Percentiles rank a stretch among this genome's conserved stretches.
Conservation (phyloP, 2,888 invertebrate genomes). For the Microdon myrmicae region DNA sequence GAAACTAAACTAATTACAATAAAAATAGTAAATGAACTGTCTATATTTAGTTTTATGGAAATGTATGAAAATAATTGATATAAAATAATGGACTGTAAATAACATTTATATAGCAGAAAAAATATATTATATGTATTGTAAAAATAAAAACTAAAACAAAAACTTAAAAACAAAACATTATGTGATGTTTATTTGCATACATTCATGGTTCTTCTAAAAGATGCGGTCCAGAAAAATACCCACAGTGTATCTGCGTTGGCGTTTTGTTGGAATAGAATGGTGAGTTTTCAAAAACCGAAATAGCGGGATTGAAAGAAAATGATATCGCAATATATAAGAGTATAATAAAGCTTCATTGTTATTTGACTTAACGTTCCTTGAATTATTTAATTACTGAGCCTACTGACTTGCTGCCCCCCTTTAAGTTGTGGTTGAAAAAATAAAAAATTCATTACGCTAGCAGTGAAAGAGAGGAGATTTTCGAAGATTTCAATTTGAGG, state of each 20-base stretch:
- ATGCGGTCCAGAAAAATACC: slow-evolving; percentile 1
- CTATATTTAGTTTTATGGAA: slow-evolving; percentile 31
- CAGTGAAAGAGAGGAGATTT: no score
- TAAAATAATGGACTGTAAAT: slow-evolving; percentile 55
- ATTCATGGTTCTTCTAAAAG: neutral
- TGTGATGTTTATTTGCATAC: neutral
- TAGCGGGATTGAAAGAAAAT: no score
- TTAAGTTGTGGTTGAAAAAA: no score
- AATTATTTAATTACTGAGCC: no score
- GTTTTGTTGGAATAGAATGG: no score
- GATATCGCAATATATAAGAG: no score
- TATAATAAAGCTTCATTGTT: no score
- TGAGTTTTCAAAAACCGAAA: no score
- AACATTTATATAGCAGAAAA: slow-evolving; percentile 54
- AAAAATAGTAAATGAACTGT: slow-evolving; percentile 40
- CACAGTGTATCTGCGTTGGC: neutral
- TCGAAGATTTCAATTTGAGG: no score
- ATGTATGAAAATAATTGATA: slow-evolving; percentile 38
- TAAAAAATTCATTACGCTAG: no score
- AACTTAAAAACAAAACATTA: slow-evolving; percentile 10
- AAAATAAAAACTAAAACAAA: slow-evolving; percentile 49
- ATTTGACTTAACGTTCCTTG: no score
- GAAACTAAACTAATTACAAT: slow-evolving; percentile 34
- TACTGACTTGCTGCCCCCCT: no score
- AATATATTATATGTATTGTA: slow-evolving; percentile 56